These are phyloP conservation scores for Solenodon paradoxus DNA, from an alignment of 2,113 vertebrate species.

Conservation along the genomic window DNA sequence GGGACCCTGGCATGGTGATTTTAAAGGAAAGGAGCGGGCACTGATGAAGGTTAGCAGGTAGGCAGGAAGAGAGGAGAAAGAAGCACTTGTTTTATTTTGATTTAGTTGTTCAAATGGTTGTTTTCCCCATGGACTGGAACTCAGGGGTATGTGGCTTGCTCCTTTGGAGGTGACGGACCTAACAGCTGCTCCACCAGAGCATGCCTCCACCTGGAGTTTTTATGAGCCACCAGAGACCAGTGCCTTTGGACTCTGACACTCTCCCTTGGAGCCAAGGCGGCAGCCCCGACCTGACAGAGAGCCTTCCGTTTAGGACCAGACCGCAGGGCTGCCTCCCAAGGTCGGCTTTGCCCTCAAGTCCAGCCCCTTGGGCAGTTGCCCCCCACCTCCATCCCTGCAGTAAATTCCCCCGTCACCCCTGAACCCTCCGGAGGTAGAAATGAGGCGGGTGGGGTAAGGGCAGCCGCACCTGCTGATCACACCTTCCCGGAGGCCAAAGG, in stretches of 20 bases:
- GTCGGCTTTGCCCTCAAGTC: background rate
- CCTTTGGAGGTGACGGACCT: no score
- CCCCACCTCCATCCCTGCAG: background rate
- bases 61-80: no score
- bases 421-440: background rate
- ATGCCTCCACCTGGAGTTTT: constrained; percentile 2
- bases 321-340: background rate
- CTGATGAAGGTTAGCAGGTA: no score
- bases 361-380: background rate
- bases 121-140: no score
- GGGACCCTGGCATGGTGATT: background rate
- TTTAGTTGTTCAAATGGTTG: no score
- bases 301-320: background rate
- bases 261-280: background rate
- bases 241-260: constrained; percentile 59
- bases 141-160: no score
- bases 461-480: background rate
- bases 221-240: constrained; percentile 65
- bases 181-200: background rate
- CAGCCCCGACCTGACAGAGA: background rate
- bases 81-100: no score
- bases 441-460: background rate
- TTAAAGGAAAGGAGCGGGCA: no score
- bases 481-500: background rate
- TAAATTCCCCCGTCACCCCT: background rate